Percentiles rank a stretch among this genome's conserved stretches.
phyloP scores from a whole-genome alignment of 2,797 vertebrate genomes.

The Hemibagrus guttatus region DNA sequence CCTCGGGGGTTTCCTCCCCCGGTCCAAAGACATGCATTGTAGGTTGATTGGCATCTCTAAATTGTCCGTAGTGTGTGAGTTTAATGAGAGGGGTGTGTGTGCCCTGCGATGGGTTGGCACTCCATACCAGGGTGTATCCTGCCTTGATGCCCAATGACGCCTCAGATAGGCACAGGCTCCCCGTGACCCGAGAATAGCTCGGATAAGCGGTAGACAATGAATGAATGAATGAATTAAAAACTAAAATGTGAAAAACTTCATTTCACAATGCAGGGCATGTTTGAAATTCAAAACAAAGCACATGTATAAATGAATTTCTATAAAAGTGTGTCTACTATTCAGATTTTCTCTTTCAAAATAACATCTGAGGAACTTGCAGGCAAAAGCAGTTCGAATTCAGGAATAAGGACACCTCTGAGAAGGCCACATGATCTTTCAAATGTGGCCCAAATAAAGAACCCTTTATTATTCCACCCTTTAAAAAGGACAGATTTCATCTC shows the following conservation, averaged over 20 bases:
- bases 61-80: too few species aligned
- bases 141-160: too few species aligned
- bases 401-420: neutral
- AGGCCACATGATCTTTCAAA: neutral
- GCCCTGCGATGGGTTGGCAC: too few species aligned
- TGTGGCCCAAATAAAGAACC: neutral
- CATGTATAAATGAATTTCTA: neutral
- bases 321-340: neutral
- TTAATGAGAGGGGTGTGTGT: too few species aligned
- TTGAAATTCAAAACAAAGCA: neutral
- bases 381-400: neutral
- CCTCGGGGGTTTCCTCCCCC: too few species aligned
- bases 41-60: too few species aligned
- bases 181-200: too few species aligned
- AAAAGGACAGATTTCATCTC: neutral
- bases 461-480: conserved; percentile 15
- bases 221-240: too few species aligned
- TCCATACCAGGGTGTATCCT: too few species aligned
- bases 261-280: neutral
- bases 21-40: too few species aligned
- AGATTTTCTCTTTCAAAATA: neutral
- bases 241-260: neutral
- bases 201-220: too few species aligned
- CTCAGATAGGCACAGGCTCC: too few species aligned
- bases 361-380: neutral